Evolutionary conservation across 2,888 invertebrate genomes (phyloP), one percentile per base, ranked within the genome.

Genomic region (Troglohyphantes excavatus): DNA sequence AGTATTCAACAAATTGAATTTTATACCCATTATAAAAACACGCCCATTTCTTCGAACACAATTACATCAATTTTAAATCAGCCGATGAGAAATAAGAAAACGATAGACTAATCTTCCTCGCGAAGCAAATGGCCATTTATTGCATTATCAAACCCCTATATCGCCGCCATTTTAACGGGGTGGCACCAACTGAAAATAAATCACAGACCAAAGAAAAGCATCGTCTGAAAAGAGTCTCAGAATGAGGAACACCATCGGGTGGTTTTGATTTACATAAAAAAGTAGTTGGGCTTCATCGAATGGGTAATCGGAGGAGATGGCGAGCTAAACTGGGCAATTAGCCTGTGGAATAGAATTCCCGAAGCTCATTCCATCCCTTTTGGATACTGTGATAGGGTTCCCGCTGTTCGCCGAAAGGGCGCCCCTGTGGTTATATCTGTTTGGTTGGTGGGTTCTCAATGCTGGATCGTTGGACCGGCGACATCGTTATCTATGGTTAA

Each of bases 191-290:
- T 46, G 67, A 19, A 68, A 68, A 67, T 75, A 68, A 85, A 67
- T 85, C 29, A 53, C 21, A 17, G 23, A 43, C 21, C n/a, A 43
- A 39, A 1, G 3, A 39, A 39, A 39, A 11, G 7, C 3, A 7
- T 39, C 26, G 29, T 73, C 63, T 23, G 46, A 26, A 67, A 67
- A 76, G 19, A 33, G 61, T 59, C 21, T 23, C 13, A 21, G 61
- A 19, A 67, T 26, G 19, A 19, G 11, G 70, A 21, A 53, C n/a
- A 73, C 33, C 68, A 43, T 85, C 61, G 23, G 63, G 83, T 63
- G 61, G 43, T 75, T 84, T 84, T 65, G 33, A 85, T 85, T 85
- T 76, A 78, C 85, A 85, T 85, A 85, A 85, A 85, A 85, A 76
- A 85, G 76, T 67, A 68, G 19, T 85, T 76, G 61, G 26, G 61